Evolutionary conservation across 2,113 vertebrate genomes (phyloP).

Genomic region (Orcinus orca): DNA sequence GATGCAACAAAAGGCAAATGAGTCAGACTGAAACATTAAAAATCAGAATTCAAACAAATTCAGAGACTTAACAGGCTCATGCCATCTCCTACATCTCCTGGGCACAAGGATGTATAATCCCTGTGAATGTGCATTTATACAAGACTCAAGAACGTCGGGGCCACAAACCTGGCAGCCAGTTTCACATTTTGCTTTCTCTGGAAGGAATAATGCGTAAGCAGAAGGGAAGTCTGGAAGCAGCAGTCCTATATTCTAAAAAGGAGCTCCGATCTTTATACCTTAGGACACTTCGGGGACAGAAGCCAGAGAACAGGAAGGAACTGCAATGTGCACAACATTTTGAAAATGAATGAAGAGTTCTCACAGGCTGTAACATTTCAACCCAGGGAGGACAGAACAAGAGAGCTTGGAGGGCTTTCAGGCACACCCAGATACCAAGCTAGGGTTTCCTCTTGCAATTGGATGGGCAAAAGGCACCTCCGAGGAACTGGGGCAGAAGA

Average conservation of each 20-base stretch:
- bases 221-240: neutral
- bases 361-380: neutral
- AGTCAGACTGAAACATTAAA: neutral
- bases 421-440: neutral
- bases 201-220: neutral
- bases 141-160: neutral
- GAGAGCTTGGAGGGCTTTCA: neutral
- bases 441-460: neutral
- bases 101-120: neutral
- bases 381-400: neutral
- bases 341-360: neutral
- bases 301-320: neutral
- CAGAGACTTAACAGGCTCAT: neutral
- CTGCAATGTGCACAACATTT: too few relatives aligned
- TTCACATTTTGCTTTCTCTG: neutral
- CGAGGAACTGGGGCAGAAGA: neutral
- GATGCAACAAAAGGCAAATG: neutral
- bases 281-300: neutral
- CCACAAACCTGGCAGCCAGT: neutral
- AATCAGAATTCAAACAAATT: neutral
- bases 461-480: neutral
- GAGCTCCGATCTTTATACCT: neutral
- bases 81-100: neutral
- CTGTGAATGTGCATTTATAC: neutral
- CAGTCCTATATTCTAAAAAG: neutral